Evolutionary conservation across 2,888 invertebrate species (phyloP).

Genomic region (Odontocolon sp.): DNA sequence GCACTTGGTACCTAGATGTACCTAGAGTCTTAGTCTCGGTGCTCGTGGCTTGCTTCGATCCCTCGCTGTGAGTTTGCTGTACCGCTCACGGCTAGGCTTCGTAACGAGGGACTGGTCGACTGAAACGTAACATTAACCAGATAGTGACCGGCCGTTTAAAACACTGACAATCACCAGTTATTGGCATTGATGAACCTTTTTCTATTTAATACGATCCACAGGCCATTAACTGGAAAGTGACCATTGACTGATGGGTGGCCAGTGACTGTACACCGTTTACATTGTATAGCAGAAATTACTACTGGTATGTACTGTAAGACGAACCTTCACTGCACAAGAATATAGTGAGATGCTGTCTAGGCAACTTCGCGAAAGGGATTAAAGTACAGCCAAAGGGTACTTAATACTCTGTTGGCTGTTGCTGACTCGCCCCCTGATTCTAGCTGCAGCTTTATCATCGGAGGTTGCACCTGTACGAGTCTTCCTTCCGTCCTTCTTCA

Average conservation of each 20-base stretch:
- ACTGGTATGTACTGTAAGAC: too few relatives aligned
- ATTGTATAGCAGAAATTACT: neutral
- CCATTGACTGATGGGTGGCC: too few relatives aligned
- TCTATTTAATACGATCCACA: too few relatives aligned
- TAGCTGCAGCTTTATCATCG: neutral
- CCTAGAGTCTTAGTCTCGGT: constrained; percentile 43
- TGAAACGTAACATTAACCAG: too few relatives aligned
- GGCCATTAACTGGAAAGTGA: too few relatives aligned
- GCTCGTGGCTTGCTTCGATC: constrained; percentile 41
- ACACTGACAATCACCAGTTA: too few relatives aligned
- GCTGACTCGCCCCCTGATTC: constrained; percentile 7
- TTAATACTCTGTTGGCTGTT: neutral
- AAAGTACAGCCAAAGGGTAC: constrained; percentile 1
- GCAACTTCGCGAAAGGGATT: neutral
- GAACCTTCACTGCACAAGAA: neutral
- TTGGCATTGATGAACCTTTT: too few relatives aligned
- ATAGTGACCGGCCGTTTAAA: too few relatives aligned
- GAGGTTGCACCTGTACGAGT: constrained; percentile 5
- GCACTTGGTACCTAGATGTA: constrained; percentile 32
- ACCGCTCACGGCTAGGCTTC: constrained; percentile 31
- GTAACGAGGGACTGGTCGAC: constrained; percentile 4
- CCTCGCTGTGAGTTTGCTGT: constrained; percentile 29
- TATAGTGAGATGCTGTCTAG: neutral
- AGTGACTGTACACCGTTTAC: too few relatives aligned
- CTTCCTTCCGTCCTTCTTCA: neutral